Percentiles rank a stretch among this genome's conserved stretches.
phyloP scores from a whole-genome alignment of 2,888 invertebrate species.

The Trachelus stipa region DNA sequence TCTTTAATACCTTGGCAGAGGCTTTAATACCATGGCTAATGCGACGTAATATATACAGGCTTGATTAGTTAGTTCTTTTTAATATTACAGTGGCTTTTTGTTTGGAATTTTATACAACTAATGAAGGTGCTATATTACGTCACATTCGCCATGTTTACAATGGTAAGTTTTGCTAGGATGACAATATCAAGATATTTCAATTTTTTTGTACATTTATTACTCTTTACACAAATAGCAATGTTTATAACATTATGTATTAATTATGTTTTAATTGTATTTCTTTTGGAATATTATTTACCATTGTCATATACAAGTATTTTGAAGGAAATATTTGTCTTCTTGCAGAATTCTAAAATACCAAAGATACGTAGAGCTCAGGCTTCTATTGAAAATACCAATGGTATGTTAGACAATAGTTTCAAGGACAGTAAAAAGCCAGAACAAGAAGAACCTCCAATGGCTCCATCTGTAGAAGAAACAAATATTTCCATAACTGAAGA shows the following conservation, averaged over 20 bases:
- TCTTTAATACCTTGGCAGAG: not conserved
- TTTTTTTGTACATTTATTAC: slow-evolving; percentile 3
- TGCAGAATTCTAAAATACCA: slow-evolving; percentile 44
- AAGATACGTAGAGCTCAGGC: slow-evolving; percentile 36
- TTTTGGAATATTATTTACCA: slow-evolving; percentile 13
- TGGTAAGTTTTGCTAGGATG: not conserved
- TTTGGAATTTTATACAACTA: not conserved
- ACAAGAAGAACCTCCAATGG: slow-evolving; percentile 20
- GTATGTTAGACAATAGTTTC: slow-evolving; percentile 26
- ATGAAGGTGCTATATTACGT: not conserved
- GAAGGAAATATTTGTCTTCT: not conserved
- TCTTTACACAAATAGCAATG: slow-evolving; percentile 14
- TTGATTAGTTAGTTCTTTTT: not conserved
- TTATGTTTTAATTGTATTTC: not conserved
- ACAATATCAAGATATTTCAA: slow-evolving; percentile 9
- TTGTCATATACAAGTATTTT: not conserved
- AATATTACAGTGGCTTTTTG: slow-evolving; percentile 52
- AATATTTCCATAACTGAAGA: not conserved
- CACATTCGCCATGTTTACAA: not conserved
- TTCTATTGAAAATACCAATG: slow-evolving; percentile 22
- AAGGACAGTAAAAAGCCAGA: slow-evolving; percentile 27
- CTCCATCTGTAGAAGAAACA: not conserved
- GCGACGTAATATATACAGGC: not conserved
- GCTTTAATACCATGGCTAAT: not conserved
- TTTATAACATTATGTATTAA: not conserved